phyloP scores from a whole-genome alignment of 2,113 vertebrate species.

The Oncorhynchus gorbuscha region DNA sequence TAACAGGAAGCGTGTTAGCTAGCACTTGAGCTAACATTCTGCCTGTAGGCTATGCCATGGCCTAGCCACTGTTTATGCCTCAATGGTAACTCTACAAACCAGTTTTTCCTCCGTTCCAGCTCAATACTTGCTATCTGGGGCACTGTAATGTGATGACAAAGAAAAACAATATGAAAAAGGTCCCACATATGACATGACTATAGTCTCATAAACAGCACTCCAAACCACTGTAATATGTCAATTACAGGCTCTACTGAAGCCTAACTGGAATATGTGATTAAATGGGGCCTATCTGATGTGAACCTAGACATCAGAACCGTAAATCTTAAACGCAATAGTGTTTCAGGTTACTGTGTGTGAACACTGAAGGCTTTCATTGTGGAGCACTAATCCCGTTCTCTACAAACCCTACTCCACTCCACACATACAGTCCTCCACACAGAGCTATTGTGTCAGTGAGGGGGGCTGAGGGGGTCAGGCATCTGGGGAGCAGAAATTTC shows the following conservation, averaged over 20 bases:
- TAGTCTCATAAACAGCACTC: background rate
- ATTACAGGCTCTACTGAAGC: constrained; percentile 1
- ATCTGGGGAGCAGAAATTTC: background rate
- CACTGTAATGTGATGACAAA: constrained; percentile 30
- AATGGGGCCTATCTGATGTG: background rate
- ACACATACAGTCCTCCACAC: background rate
- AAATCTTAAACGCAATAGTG: background rate
- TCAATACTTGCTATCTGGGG: constrained; percentile 36
- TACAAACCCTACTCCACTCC: background rate
- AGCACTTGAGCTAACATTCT: background rate
- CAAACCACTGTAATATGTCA: too few species aligned
- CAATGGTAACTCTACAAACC: constrained; percentile 50
- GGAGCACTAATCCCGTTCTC: background rate
- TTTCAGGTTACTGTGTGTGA: background rate
- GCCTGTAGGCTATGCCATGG: constrained; percentile 17
- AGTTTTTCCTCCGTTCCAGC: constrained; percentile 36
- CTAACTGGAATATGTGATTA: background rate
- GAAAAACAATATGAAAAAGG: background rate
- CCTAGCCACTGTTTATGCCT: constrained; percentile 31
- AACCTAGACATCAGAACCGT: too few species aligned
- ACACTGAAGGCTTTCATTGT: background rate
- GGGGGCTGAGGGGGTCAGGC: background rate
- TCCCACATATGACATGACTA: background rate
- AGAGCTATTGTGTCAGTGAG: background rate
- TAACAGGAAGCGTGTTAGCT: too few species aligned